A percentile compares a stretch with the other conserved stretches of the same genome.
These are phyloP conservation scores for Sorex araneus DNA, from an alignment of 2,113 vertebrate species.

Conservation along the genomic window DNA sequence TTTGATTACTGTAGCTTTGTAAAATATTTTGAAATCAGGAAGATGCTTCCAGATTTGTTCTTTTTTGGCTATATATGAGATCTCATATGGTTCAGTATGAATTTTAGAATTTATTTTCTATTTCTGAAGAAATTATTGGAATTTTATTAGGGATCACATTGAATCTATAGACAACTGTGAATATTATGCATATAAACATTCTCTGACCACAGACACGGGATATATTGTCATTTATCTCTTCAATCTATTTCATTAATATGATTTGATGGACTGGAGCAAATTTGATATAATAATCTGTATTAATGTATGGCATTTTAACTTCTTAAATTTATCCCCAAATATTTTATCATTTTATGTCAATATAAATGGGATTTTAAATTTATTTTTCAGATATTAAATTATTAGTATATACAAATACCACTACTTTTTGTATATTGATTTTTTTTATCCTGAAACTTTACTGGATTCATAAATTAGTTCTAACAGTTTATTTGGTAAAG, in stretches of 20 bases:
- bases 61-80: too few relatives aligned
- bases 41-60: too few relatives aligned
- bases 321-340: background rate
- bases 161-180: background rate
- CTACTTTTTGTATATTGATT: background rate
- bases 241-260: background rate
- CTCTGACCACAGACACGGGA: background rate
- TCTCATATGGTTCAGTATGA: too few relatives aligned
- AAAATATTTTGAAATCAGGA: too few relatives aligned
- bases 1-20: too few relatives aligned
- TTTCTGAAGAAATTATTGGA: background rate
- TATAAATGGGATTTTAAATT: conserved; percentile 11
- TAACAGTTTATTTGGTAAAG: conserved; percentile 4
- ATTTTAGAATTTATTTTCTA: too few relatives aligned
- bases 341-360: background rate
- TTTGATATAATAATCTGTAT: too few relatives aligned
- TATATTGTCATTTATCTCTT: background rate
- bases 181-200: background rate
- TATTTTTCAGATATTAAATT: background rate
- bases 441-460: background rate
- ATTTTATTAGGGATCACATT: background rate
- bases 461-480: background rate
- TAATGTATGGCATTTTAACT: too few relatives aligned
- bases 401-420: background rate
- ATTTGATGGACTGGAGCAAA: too few relatives aligned